These are phyloP conservation scores for Bedellia somnulentella DNA, from an alignment of 2,888 invertebrate genomes.

Conservation along the genomic window DNA sequence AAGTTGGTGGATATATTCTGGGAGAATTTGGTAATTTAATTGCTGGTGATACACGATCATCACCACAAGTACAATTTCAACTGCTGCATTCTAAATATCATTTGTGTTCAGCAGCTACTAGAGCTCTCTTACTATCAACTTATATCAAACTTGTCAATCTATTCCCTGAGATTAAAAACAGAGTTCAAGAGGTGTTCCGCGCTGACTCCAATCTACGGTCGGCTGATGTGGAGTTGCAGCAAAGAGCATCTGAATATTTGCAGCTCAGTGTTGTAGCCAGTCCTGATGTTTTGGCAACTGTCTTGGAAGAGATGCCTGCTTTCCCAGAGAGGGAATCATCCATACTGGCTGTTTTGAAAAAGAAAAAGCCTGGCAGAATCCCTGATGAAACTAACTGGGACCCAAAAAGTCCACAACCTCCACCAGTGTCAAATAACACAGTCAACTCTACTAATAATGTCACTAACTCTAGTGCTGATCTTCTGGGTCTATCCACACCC, in stretches of 20 bases:
- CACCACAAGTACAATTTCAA: conserved; percentile 97
- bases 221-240: conserved; percentile 97
- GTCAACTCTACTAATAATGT: conserved; percentile 49
- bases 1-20: conserved; percentile 98
- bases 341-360: conserved; percentile 95
- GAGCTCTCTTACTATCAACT: conserved; percentile 94
- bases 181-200: conserved; percentile 92
- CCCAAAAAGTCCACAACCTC: conserved; percentile 73
- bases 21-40: conserved; percentile 99
- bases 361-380: conserved; percentile 95
- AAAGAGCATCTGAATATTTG: conserved; percentile 96
- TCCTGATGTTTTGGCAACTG: conserved; percentile 96
- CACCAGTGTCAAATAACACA: conserved; percentile 35
- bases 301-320: conserved; percentile 99
- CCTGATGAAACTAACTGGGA: conserved; percentile 82
- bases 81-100: conserved; percentile 98
- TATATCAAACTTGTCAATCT: conserved; percentile 99
- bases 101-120: conserved; percentile 94
- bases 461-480: conserved; percentile 72
- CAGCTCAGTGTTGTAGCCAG: conserved; percentile 95
- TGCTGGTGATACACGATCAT: conserved; percentile 96
- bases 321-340: conserved; percentile 98
- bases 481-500: conserved; percentile 86
- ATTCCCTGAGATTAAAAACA: conserved; percentile 96
- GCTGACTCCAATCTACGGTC: conserved; percentile 95